A percentile compares a stretch with the other conserved stretches of the same genome.
Evolutionary conservation across 1,140 invertebrate species (phyloP).

Genomic region (Ceratina australensis): DNA sequence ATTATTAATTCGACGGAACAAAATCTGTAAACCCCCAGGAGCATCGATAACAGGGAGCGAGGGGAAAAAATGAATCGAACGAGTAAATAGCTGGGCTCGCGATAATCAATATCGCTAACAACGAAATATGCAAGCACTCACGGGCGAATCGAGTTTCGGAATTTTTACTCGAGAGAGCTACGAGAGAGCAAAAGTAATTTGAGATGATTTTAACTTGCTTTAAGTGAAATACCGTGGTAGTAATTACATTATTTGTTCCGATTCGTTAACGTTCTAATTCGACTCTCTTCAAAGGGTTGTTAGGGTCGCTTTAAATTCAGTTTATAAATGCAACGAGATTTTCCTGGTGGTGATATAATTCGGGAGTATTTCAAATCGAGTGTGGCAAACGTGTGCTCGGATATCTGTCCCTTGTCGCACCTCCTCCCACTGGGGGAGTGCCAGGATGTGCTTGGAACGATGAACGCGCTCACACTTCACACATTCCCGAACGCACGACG

Average conservation of each 20-base stretch:
- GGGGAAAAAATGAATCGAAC: neutral
- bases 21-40: neutral
- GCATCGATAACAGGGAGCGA: neutral
- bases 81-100: conserved; percentile 11
- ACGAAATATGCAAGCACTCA: conserved; percentile 19
- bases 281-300: too few relatives aligned
- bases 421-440: conserved; percentile 76
- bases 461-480: conserved; percentile 69
- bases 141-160: neutral
- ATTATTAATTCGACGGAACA: neutral
- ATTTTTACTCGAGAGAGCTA: neutral
- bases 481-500: conserved; percentile 46
- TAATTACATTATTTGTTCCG: too few relatives aligned
- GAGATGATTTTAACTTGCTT: neutral
- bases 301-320: too few relatives aligned
- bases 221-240: too few relatives aligned
- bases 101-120: conserved; percentile 43
- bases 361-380: conserved; percentile 44
- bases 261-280: too few relatives aligned
- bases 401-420: conserved; percentile 72
- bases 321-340: neutral
- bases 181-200: neutral
- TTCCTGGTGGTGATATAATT: conserved; percentile 58
- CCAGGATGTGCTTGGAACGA: conserved; percentile 79
- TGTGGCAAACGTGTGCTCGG: conserved; percentile 53